Evolutionary conservation across 2,113 vertebrate genomes (phyloP), one percentile per base, ranked within the genome.

Genomic region (Glaucomys volans): DNA sequence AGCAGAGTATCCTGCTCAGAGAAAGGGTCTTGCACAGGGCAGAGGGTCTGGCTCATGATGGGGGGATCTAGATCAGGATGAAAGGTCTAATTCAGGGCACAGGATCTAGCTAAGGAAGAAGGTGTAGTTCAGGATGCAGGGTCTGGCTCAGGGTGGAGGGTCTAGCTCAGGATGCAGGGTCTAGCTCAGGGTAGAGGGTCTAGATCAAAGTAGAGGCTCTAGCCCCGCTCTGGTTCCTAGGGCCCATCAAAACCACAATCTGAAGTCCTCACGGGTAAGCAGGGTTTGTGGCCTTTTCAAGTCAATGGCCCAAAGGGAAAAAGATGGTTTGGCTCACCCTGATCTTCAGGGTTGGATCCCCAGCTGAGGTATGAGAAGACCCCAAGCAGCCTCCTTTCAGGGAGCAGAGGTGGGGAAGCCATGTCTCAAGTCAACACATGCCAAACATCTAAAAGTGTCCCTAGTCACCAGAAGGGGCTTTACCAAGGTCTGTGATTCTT

Each of bases 381-480:
- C 44, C 13, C 69, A 35, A 67, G 59, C 30, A 54, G 42, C 18
- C 5, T 57, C 24, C 28, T 13, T 16, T 32, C 72, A 17, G 57
- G 2, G 32, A 79, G 32, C 20, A 50, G 17, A 32, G 44, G 35
- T 4, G 13, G 24, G n/a, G 22, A 54, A 28, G 20, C 35, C 30
- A 0, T 4, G 22, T 13, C 24, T 32, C 13, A 50, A 59, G 30
- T 32, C 40, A 17, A 44, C n/a, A 32, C 9, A 5, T 1, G 2
- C 8, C 24, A 7, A 13, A 3, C 20, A 17, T 22, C 26, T 2
- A 14, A 50, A 76, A 40, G 57, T 32, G 8, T 1, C 4, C 69
- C 50, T 52, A 59, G 20, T 30, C 69, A 37, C 22, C 2, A 12
- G 35, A 22, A 17, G 80, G 69, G 11, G 10, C 4, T 79, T 35